Evolutionary conservation across 64 coral and sea anemone genomes (phyloP).

Genomic region (Astreopora myriophthalma): DNA sequence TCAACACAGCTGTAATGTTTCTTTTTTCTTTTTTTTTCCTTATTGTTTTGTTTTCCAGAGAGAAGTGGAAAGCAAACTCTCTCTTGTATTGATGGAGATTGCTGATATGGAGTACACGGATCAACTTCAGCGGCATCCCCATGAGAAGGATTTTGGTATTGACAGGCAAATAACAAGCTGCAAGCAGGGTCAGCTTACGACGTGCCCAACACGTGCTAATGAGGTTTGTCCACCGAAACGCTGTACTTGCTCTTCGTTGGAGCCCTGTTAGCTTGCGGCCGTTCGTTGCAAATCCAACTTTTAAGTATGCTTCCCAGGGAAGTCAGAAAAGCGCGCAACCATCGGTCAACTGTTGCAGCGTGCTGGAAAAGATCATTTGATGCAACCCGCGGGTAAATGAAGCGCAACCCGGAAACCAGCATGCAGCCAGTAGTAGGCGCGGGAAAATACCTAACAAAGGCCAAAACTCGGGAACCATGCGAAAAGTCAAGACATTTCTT

Average conservation of each 20-base stretch:
- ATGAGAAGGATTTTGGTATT: background rate
- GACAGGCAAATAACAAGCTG: background rate
- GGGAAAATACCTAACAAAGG: background rate
- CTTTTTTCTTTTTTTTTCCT: background rate
- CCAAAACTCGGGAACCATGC: background rate
- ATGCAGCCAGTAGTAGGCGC: too few species aligned
- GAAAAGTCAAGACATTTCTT: too few species aligned
- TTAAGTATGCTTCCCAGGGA: too few species aligned
- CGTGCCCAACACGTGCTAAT: background rate
- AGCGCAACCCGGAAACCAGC: too few species aligned
- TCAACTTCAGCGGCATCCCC: background rate
- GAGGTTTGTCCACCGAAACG: background rate
- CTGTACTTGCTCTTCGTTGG: too few species aligned
- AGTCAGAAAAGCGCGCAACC: too few species aligned
- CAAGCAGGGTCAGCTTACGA: background rate
- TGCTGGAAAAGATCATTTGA: too few species aligned
- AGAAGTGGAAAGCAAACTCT: slow-evolving; percentile 20
- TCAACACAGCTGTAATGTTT: too few species aligned
- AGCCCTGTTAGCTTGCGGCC: too few species aligned
- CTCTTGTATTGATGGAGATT: background rate
- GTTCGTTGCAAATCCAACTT: too few species aligned
- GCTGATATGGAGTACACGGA: slow-evolving; percentile 10
- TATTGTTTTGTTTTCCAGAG: background rate
- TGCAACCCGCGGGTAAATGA: too few species aligned
- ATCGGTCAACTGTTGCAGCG: too few species aligned